These are phyloP conservation scores for Platerodrilus igneus DNA, from an alignment of 2,888 invertebrate species.

Conservation along the genomic window DNA sequence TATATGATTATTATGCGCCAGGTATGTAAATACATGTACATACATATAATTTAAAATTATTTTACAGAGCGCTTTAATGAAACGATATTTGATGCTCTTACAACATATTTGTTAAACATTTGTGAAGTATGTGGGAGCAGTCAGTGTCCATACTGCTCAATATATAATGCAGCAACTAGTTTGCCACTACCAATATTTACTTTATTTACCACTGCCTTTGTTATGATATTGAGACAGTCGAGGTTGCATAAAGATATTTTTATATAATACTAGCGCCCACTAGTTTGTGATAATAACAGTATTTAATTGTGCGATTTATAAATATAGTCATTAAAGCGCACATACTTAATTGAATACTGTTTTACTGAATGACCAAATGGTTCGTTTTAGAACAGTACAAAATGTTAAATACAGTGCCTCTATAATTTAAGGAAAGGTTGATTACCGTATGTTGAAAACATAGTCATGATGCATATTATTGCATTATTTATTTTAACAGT, in stretches of 20 bases:
- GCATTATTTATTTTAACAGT: not conserved
- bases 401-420: conserved; percentile 20
- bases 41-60: conserved; percentile 12
- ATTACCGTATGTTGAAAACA: conserved; percentile 3
- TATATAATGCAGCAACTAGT: conserved; percentile 65
- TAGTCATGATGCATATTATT: too few relatives aligned
- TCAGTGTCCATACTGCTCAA: conserved; percentile 88
- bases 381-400: too few relatives aligned
- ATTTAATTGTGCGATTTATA: not conserved
- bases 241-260: conserved; percentile 30
- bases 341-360: conserved; percentile 4
- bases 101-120: conserved; percentile 82
- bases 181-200: conserved; percentile 36
- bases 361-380: conserved; percentile 10
- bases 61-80: conserved; percentile 85
- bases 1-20: conserved; percentile 95
- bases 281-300: not conserved
- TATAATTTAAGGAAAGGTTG: conserved; percentile 7
- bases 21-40: conserved; percentile 53
- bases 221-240: conserved; percentile 34
- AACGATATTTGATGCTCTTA: conserved; percentile 81
- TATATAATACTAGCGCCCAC: conserved; percentile 19
- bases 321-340: conserved; percentile 1
- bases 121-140: conserved; percentile 94
- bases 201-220: conserved; percentile 32